Conservation (phyloP, 2,113 vertebrate species). For the Callithrix jacchus region DNA sequence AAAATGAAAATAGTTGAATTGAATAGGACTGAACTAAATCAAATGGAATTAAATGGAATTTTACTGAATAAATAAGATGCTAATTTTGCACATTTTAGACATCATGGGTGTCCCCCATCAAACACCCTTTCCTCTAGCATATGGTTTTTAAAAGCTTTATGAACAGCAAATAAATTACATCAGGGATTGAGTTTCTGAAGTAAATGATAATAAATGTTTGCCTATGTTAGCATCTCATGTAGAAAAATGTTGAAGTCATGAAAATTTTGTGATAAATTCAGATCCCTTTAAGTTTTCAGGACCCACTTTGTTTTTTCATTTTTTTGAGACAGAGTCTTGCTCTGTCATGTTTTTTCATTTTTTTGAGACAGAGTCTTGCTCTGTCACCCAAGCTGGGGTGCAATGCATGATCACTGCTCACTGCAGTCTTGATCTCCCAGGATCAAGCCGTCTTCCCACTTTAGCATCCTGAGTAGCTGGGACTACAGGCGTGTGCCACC, state of each 20-base stretch:
- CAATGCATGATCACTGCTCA: neutral
- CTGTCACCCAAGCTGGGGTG: neutral
- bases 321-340: neutral
- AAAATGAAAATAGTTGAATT: conserved; percentile 43
- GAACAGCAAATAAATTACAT: conserved; percentile 29
- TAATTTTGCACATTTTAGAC: conserved; percentile 34
- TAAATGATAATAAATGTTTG: conserved; percentile 21
- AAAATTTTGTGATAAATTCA: neutral
- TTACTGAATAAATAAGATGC: conserved; percentile 37
- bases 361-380: neutral
- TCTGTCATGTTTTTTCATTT: no score
- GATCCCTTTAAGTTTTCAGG: neutral
- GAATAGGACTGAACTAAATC: conserved; percentile 7
- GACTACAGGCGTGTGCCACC: neutral
- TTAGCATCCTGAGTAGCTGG: neutral
- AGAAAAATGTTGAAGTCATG: neutral
- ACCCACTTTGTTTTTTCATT: neutral
- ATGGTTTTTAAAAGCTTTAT: conserved; percentile 2
- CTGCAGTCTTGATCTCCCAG: neutral
- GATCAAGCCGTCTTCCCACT: neutral
- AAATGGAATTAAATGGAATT: conserved; percentile 2
- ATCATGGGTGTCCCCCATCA: neutral
- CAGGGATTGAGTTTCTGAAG: conserved; percentile 1
- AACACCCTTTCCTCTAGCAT: neutral
- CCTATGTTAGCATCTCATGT: conserved; percentile 9